phyloP scores from a whole-genome alignment of 2,797 vertebrate genomes.

The Caiman crocodilus region DNA sequence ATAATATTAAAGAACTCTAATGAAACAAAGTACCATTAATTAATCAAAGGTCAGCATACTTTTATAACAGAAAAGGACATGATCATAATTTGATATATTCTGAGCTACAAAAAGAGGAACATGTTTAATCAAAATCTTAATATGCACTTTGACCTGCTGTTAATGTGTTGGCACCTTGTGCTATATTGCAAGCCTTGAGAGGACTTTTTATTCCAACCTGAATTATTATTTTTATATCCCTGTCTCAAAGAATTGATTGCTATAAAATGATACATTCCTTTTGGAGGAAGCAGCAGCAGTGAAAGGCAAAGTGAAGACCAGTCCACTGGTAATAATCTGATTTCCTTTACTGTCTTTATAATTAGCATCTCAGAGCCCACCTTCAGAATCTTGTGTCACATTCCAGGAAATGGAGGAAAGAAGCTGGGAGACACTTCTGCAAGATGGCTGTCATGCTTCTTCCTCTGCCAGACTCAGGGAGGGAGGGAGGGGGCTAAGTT shows the following conservation, averaged over 20 bases:
- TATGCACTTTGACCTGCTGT: neutral
- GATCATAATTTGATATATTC: neutral
- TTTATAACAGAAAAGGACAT: neutral
- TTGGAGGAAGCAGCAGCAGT: neutral
- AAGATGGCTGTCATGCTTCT: too few species aligned
- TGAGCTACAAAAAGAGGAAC: neutral
- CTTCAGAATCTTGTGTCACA: neutral
- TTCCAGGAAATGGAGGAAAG: too few species aligned
- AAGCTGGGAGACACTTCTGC: too few species aligned
- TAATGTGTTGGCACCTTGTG: neutral
- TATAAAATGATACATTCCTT: neutral
- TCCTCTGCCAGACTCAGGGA: too few species aligned
- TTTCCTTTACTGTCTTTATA: neutral
- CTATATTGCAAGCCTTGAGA: neutral
- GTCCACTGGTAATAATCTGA: neutral
- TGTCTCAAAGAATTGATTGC: neutral
- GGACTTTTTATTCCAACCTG: neutral
- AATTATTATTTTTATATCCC: neutral
- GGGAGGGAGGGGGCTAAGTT: too few species aligned
- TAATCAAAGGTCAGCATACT: neutral
- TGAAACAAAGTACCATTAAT: neutral
- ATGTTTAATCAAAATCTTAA: neutral
- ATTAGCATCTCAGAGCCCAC: neutral
- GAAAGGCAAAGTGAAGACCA: neutral
- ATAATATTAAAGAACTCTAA: rapidly evolving